These are phyloP conservation scores for Galaxias olidus DNA, from an alignment of 2,797 vertebrate genomes.

Conservation along the genomic window DNA sequence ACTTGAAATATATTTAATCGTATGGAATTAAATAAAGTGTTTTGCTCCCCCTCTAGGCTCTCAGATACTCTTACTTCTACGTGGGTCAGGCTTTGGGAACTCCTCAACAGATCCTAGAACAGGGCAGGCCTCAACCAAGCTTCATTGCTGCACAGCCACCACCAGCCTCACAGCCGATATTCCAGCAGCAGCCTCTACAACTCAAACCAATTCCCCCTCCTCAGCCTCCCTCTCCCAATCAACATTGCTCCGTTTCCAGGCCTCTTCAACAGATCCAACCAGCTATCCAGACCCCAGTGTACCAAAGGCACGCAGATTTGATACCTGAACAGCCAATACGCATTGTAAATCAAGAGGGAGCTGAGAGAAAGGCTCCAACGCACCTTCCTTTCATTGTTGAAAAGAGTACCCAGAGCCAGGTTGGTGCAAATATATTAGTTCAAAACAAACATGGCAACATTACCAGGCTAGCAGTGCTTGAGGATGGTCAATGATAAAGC, in stretches of 20 bases:
- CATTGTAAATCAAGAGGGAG: constrained; percentile 60
- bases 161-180: constrained; percentile 63
- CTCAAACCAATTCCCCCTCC: constrained; percentile 74
- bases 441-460: no score
- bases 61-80: constrained; percentile 90
- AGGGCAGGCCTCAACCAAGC: constrained; percentile 76
- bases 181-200: constrained; percentile 72
- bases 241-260: constrained; percentile 74
- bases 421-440: constrained; percentile 54
- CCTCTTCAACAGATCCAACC: constrained; percentile 80
- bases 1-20: background rate
- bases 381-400: constrained; percentile 75
- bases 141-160: constrained; percentile 61
- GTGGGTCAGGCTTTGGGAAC: constrained; percentile 85
- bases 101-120: constrained; percentile 80
- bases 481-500: no score
- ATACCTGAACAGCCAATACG: constrained; percentile 64
- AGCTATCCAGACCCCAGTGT: constrained; percentile 63
- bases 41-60: constrained; percentile 70
- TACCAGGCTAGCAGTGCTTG: no score
- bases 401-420: constrained; percentile 76
- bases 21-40: background rate
- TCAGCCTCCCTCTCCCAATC: constrained; percentile 76
- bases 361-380: constrained; percentile 63
- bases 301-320: constrained; percentile 73